Conservation (phyloP, 2,113 vertebrate genomes). For the Ochotona princeps region DNA sequence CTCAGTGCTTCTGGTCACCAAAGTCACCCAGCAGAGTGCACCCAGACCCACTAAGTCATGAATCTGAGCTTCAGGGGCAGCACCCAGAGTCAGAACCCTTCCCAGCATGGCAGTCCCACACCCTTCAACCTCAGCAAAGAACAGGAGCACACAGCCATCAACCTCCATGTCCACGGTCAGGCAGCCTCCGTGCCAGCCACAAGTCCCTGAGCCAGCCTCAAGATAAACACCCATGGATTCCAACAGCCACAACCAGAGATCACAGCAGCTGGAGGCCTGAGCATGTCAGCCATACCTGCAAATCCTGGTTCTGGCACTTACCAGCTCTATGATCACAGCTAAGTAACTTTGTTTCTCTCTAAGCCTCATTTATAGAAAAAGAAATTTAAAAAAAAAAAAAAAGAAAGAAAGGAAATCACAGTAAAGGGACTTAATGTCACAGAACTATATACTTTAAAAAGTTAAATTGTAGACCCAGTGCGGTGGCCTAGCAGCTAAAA, state of each 20-base stretch:
- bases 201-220: not conserved
- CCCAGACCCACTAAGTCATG: not conserved
- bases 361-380: constrained; percentile 28
- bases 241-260: not conserved
- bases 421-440: not conserved
- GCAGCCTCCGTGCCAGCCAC: not conserved
- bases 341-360: not conserved
- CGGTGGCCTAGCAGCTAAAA: too few species aligned
- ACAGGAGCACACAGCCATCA: not conserved
- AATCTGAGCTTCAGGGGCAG: not conserved
- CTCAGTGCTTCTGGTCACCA: not conserved
- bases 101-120: not conserved
- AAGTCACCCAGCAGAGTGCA: not conserved
- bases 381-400: not conserved
- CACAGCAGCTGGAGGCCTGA: not conserved
- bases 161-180: not conserved
- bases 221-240: not conserved
- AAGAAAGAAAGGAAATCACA: not conserved
- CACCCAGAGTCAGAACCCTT: not conserved
- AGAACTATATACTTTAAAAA: not conserved
- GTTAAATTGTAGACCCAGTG: not conserved
- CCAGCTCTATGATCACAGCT: not conserved
- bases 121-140: not conserved
- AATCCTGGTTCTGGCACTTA: not conserved
- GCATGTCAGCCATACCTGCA: not conserved